phyloP scores from a whole-genome alignment of 2,888 invertebrate genomes.

The Callinectes sapidus region DNA sequence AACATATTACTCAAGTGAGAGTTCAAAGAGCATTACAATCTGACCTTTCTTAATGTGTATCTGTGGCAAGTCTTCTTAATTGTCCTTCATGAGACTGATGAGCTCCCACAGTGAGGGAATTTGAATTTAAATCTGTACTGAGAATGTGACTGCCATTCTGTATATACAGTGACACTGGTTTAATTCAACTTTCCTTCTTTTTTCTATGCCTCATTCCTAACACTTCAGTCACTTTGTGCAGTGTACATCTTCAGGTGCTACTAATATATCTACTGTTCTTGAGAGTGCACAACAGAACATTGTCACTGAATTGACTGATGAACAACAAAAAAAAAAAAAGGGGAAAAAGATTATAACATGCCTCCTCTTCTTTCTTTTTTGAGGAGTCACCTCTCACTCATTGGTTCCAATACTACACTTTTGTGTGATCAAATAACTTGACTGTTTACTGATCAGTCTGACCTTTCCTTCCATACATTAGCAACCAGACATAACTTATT shows the following conservation, averaged over 20 bases:
- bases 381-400: neutral
- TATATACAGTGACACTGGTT: neutral
- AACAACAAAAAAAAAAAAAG: neutral
- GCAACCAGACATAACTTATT: too few relatives aligned
- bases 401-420: neutral
- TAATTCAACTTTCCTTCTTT: neutral
- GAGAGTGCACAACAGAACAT: slow-evolving; percentile 2
- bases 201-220: neutral
- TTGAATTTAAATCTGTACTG: neutral
- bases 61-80: neutral
- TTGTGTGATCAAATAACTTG: slow-evolving; percentile 32
- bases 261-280: neutral
- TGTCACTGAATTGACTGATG: neutral
- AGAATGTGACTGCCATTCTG: slow-evolving; percentile 21
- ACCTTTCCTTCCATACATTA: neutral
- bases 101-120: neutral
- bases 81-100: neutral
- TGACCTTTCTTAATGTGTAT: slow-evolving; percentile 1
- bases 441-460: slow-evolving; percentile 55
- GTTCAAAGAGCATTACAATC: slow-evolving; percentile 14
- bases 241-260: neutral
- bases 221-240: neutral
- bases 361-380: neutral
- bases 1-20: neutral
- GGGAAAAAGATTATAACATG: neutral